Evolutionary conservation across 2,888 invertebrate species (phyloP).

Genomic region (Plagiodera versicolora): DNA sequence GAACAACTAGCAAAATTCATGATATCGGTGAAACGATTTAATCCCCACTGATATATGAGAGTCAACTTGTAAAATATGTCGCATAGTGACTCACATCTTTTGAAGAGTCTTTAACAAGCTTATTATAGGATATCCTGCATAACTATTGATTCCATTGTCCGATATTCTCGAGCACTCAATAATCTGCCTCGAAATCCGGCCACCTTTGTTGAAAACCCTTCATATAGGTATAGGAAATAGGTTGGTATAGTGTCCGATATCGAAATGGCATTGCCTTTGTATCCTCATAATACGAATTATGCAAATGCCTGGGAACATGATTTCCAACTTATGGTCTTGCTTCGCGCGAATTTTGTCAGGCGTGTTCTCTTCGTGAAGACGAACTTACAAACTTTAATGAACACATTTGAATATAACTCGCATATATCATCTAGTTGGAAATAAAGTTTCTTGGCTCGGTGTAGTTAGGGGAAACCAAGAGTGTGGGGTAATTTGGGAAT

Average conservation of each 20-base stretch:
- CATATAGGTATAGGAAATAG: neutral
- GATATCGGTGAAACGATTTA: too few species aligned
- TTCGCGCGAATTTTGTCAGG: conserved; percentile 7
- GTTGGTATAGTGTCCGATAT: neutral
- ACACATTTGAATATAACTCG: conserved; percentile 21
- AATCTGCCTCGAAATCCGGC: too few species aligned
- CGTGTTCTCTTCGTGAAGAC: conserved; percentile 14
- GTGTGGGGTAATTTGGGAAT: neutral
- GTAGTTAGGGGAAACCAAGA: neutral
- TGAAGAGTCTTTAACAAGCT: too few species aligned
- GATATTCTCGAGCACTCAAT: too few species aligned
- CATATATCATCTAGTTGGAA: conserved; percentile 6
- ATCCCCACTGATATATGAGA: too few species aligned
- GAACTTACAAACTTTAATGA: conserved; percentile 21
- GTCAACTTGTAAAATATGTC: too few species aligned
- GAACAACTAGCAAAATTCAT: too few species aligned
- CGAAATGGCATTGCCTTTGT: neutral
- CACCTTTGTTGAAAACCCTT: conserved; percentile 8
- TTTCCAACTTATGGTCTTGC: conserved; percentile 16
- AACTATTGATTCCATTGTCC: too few species aligned
- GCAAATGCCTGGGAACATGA: conserved; percentile 13
- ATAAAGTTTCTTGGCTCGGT: conserved; percentile 2
- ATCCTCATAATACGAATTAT: conserved; percentile 10
- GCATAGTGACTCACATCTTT: too few species aligned
- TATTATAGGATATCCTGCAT: too few species aligned